Conservation (phyloP, 1,140 invertebrate species). For the Drosophila murphyi region DNA sequence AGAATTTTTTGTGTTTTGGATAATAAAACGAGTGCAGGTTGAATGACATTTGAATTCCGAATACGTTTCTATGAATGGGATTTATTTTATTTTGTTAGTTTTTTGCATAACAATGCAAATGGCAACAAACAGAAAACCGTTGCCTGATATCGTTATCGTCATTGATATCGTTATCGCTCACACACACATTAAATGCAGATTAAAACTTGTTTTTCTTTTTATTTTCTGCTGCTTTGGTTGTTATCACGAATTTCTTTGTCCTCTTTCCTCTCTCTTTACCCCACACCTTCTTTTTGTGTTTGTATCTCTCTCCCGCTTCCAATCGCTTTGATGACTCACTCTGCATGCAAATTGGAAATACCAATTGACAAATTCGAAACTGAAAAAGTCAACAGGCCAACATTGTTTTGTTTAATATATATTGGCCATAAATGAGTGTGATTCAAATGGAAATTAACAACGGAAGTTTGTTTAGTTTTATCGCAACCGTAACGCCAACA, state of each 20-base stretch:
- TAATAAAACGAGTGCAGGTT: constrained; percentile 23
- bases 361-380: constrained; percentile 35
- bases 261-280: background rate
- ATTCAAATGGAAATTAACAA: constrained; percentile 23
- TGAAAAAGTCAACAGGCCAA: constrained; percentile 27
- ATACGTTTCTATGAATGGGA: constrained; percentile 17
- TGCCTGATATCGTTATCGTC: constrained; percentile 39
- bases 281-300: no score
- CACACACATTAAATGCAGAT: constrained; percentile 40
- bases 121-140: constrained; percentile 16
- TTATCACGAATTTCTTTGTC: constrained; percentile 14
- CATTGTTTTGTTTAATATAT: background rate
- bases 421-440: constrained; percentile 31
- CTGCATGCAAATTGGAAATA: constrained; percentile 56
- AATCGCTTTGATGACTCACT: constrained; percentile 37
- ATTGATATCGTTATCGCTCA: constrained; percentile 44
- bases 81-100: background rate
- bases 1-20: constrained; percentile 24
- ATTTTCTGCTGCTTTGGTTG: constrained; percentile 21
- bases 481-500: constrained; percentile 47
- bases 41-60: constrained; percentile 37
- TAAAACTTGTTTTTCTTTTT: constrained; percentile 61
- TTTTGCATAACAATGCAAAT: constrained; percentile 51
- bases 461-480: constrained; percentile 73
- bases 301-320: background rate